Percentiles rank a stretch among this genome's conserved stretches.
These are phyloP conservation scores for Babyrousa celebensis DNA, from an alignment of 2,797 vertebrate species.

Conservation along the genomic window DNA sequence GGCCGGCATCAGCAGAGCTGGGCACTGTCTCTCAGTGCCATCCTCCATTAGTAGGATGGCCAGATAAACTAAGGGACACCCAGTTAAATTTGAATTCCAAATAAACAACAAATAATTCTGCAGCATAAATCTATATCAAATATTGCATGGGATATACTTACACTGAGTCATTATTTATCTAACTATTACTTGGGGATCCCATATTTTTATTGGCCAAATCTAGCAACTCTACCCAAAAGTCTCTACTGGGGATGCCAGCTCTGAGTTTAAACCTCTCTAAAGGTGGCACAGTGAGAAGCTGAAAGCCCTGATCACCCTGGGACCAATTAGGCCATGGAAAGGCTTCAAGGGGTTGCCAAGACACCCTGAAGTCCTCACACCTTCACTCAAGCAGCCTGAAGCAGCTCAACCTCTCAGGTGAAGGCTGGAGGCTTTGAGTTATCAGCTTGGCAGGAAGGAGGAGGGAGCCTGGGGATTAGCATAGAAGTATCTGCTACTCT, in stretches of 20 bases:
- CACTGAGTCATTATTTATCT: background rate
- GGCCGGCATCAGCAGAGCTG: background rate
- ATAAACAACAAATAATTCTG: background rate
- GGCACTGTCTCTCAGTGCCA: background rate
- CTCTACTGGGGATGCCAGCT: background rate
- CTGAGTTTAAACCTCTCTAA: background rate
- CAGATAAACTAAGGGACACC: background rate
- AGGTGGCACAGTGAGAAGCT: background rate
- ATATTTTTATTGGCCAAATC: background rate
- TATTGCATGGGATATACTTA: background rate
- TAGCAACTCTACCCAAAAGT: conserved; percentile 50
- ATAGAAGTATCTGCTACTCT: accelerated
- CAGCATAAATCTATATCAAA: background rate
- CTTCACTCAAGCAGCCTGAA: background rate
- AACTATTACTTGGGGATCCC: background rate
- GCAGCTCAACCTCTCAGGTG: background rate
- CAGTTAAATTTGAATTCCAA: background rate
- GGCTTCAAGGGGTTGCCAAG: background rate
- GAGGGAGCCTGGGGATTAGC: background rate
- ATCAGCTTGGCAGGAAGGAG: background rate
- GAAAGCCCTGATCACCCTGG: background rate
- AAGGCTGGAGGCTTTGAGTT: background rate
- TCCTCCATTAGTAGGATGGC: background rate
- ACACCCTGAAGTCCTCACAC: background rate
- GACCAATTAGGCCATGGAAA: background rate